Evolutionary conservation across 2,797 vertebrate genomes (phyloP).

Genomic region (Zalophus californianus): DNA sequence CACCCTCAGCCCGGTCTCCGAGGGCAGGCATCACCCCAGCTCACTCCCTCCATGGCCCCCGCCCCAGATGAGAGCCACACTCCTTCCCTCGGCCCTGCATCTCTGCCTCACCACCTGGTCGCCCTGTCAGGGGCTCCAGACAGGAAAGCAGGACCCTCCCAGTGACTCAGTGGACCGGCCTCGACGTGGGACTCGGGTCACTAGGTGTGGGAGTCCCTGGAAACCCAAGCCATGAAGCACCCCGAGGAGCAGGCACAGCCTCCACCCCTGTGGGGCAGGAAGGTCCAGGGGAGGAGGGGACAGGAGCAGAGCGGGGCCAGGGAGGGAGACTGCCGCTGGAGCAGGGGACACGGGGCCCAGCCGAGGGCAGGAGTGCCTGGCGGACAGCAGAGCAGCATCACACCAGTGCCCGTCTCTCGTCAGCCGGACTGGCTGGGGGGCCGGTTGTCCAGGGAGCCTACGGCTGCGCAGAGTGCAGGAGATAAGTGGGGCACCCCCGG

Average conservation of each 20-base stretch:
- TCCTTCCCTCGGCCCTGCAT: background rate
- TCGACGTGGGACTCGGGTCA: rapidly evolving
- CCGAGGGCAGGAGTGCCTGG: rapidly evolving
- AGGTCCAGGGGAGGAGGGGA: background rate
- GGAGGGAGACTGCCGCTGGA: rapidly evolving
- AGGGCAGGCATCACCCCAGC: rapidly evolving
- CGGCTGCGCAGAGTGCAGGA: rapidly evolving
- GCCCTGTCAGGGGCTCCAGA: background rate
- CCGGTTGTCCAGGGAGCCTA: background rate
- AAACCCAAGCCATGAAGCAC: background rate
- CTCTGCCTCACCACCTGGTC: background rate
- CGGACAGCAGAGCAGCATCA: background rate
- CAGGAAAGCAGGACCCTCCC: background rate
- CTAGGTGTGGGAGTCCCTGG: background rate
- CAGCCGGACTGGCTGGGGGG: background rate
- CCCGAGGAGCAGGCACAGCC: background rate
- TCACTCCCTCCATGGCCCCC: background rate
- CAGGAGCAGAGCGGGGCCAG: background rate
- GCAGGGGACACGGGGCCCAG: background rate
- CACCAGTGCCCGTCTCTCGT: background rate
- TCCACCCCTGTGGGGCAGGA: too few species aligned
- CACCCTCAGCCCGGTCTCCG: background rate
- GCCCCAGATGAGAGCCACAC: background rate
- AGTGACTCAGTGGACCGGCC: background rate
- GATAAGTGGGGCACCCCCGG: rapidly evolving